Percentiles rank a stretch among this genome's conserved stretches.
Evolutionary conservation across 1,140 invertebrate species (phyloP).

Genomic region (Goniozus legneri): DNA sequence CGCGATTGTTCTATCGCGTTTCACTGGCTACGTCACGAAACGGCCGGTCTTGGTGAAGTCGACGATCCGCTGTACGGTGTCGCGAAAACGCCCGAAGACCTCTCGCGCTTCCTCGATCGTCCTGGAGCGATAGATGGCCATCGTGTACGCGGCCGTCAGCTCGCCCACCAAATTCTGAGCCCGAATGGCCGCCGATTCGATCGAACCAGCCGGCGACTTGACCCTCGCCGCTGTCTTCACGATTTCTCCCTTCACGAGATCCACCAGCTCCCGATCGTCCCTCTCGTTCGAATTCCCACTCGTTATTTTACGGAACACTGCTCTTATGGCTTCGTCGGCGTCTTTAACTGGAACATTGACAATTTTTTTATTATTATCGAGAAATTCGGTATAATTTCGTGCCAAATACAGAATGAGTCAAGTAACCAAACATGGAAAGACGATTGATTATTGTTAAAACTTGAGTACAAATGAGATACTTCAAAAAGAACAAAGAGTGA

Average conservation of each 20-base stretch:
- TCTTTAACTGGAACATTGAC: slow-evolving; percentile 18
- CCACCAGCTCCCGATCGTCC: slow-evolving; percentile 23
- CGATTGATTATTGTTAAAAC: no score
- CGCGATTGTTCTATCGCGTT: no score
- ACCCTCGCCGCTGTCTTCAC: slow-evolving; percentile 18
- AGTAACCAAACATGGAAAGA: no score
- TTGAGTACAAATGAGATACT: no score
- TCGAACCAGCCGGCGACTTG: slow-evolving; percentile 20
- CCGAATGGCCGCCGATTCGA: slow-evolving; percentile 26
- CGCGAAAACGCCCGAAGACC: slow-evolving; percentile 25
- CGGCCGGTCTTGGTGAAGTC: slow-evolving; percentile 28
- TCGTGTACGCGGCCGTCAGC: slow-evolving; percentile 29
- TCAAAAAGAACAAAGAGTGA: no score
- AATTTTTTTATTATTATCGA: no score
- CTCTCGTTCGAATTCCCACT: slow-evolving; percentile 15
- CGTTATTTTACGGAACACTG: slow-evolving; percentile 21
- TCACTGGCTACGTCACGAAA: slow-evolving; percentile 10
- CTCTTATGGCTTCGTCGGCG: slow-evolving; percentile 10
- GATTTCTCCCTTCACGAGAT: slow-evolving; percentile 27
- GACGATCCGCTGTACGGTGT: slow-evolving; percentile 29
- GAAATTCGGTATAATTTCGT: no score
- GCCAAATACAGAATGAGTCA: no score
- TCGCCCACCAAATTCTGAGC: slow-evolving; percentile 29
- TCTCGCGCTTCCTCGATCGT: slow-evolving; percentile 18
- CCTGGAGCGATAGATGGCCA: slow-evolving; percentile 29